These are phyloP conservation scores for Oxyteleia sp. DNA, from an alignment of 2,888 invertebrate species.

Conservation along the genomic window DNA sequence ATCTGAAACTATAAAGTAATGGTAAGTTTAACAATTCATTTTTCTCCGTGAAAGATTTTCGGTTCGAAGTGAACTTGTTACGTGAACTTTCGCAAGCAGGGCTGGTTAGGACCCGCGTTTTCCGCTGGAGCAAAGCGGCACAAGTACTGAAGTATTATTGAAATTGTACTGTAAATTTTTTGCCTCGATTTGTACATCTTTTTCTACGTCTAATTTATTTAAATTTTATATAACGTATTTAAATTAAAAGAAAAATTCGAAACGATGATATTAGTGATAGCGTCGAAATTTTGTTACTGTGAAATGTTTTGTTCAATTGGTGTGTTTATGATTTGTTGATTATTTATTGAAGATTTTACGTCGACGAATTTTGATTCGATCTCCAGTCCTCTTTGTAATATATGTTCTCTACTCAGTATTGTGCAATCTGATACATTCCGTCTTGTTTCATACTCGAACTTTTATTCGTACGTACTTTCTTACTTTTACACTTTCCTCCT, in stretches of 20 bases:
- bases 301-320: constrained; percentile 35
- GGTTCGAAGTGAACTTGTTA: constrained; percentile 47
- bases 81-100: constrained; percentile 57
- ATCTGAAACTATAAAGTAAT: too few species aligned
- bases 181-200: constrained; percentile 35
- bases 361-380: constrained; percentile 78
- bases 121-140: constrained; percentile 42
- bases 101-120: constrained; percentile 59
- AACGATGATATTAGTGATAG: constrained; percentile 50
- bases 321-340: constrained; percentile 78
- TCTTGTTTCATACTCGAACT: constrained; percentile 71
- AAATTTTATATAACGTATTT: constrained; percentile 17
- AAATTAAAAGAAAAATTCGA: too few species aligned
- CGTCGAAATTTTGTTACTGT: constrained; percentile 44
- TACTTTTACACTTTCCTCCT: constrained; percentile 78
- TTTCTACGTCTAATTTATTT: constrained; percentile 35
- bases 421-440: constrained; percentile 87
- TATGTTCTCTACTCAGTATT: constrained; percentile 82
- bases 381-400: constrained; percentile 80
- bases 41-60: constrained; percentile 4
- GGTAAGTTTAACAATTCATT: not conserved
- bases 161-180: constrained; percentile 50
- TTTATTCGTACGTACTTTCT: constrained; percentile 71
- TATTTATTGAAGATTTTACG: constrained; percentile 85
- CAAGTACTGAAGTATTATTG: constrained; percentile 47